Base-by-base conservation (phyloP, 2,888 invertebrate genomes). In the Lepidocyrtinus sp. region DNA sequence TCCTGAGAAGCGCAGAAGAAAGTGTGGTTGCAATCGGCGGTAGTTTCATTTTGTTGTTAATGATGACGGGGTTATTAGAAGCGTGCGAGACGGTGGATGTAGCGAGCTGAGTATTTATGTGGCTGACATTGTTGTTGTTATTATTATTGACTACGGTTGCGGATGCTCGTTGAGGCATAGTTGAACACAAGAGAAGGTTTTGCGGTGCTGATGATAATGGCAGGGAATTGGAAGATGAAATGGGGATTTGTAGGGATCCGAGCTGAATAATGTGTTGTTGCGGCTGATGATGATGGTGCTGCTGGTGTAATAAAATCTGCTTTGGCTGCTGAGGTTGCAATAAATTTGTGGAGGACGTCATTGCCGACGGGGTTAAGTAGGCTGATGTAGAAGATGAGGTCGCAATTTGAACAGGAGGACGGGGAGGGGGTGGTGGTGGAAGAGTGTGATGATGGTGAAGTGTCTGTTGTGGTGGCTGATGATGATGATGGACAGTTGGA, bases 241-340 rank as follows among this genome's bases (percentile, higher is more conserved):
- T 72, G 25, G 88, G 87, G 0, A 87, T 68, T 2, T 75, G 72
- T 0, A 68, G 67, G 2, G 86, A 82, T 0, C 68, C 12, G n/a
- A 71, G 9, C 9, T 70, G 59, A 70, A 70, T 55, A 7, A 25
- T 45, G 2, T 59, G 65, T 27, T 69, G 25, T 9, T 26, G 15
- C 19, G 26, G 25, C n/a, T 70, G 27, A 21, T 59, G 55, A 59
- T 70, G 55, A 27, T 70, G 55, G 26, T 55, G 25, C n/a, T 69
- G 63, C 36, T 70, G 55, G 24, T 55, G 25, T 19, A 59, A 46
- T 22, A 76, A 21, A n/a, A 76, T 46, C 12, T 76, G 69, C 22
- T 69, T 69, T 46, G 64, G 69, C 50, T 70, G 70, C 22, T 71
- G 64, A 45, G 69, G 27, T 59, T 21, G 71, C 21, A 64, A 17